Conservation (phyloP, 2,797 vertebrate genomes). For the Lepus townsendii region DNA sequence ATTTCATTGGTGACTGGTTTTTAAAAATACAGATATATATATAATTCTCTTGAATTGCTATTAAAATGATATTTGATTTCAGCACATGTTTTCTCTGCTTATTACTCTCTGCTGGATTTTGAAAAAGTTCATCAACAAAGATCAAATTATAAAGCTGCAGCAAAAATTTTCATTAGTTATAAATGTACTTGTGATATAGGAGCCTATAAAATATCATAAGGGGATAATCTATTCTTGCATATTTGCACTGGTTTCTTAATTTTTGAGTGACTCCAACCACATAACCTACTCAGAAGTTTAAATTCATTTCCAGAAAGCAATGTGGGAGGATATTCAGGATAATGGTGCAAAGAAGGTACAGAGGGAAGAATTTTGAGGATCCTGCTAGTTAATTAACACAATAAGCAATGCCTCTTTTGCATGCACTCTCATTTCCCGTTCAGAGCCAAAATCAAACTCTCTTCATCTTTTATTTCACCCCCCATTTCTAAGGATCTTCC, state of each 20-base stretch:
- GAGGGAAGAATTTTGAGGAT: not conserved
- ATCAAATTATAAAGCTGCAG: conserved; percentile 14
- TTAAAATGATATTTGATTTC: conserved; percentile 56
- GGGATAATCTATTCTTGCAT: not conserved
- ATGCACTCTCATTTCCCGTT: conserved; percentile 36
- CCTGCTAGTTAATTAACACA: conserved; percentile 52
- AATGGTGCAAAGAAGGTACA: not conserved
- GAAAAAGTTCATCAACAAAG: conserved; percentile 37
- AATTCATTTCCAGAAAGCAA: conserved; percentile 50
- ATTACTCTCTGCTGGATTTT: not conserved
- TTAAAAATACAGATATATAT: not conserved
- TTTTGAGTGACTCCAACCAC: not conserved
- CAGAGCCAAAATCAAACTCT: conserved; percentile 61
- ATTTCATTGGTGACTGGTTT: not conserved
- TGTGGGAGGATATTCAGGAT: not conserved
- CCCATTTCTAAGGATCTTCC: conserved; percentile 56
- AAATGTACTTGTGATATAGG: not conserved
- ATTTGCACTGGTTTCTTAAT: not conserved
- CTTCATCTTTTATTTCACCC: conserved; percentile 35
- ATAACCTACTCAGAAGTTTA: conserved; percentile 29
- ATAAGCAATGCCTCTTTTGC: not conserved
- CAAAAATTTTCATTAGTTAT: not conserved
- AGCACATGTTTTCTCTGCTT: not conserved
- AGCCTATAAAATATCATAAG: not conserved
- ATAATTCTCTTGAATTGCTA: conserved; percentile 14